Base-by-base conservation (phyloP, 2,113 vertebrate species). In the Lepus europaeus region DNA sequence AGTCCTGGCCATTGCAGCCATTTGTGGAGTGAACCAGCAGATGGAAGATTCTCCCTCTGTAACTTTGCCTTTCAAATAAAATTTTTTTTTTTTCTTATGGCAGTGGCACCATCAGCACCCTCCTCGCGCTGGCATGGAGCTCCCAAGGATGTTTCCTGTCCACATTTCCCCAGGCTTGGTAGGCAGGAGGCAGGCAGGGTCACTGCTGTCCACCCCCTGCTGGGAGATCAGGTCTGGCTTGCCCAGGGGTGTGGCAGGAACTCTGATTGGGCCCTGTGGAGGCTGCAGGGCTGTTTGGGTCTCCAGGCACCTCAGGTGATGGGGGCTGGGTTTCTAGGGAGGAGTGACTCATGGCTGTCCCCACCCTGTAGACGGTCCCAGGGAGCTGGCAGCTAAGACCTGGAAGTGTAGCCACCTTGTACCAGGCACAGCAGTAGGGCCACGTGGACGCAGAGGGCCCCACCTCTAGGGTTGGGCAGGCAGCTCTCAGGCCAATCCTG, bases 61-160 rank as follows among this genome's bases (percentile, higher is more conserved):
- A 45, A 45, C 45, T 45, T 45, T 45, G 45, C 45, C 45, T 45
- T 45, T 45, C 45, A 45, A 45, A 45, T 45, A 45, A 45, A 45
- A 45, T 45, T 45, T 45, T 7, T 6, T 45, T 45, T 45, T 45
- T 45, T 45, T 1, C 39, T 45, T 45, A 45, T 51, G 36, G 53
- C 14, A 0, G 25, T 3, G 51, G 25, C 1, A 1, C 25, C 20
- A 45, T 14, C 10, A 5, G 70, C 23, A 33, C 9, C 68, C 0
- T 0, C 16, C 33, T 4, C 5, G 4, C 1, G 5, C 6, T 29
- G 82, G 29, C 0, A 6, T 19, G 3, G 25, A 22, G 8, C 3
- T 88, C 79, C 87, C 77, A 17, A 45, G 53, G 25, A 87, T 80
- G 61, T 73, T 87, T 90, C 92, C 56, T 1, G 39, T 39, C 66